phyloP scores from a whole-genome alignment of 2,888 invertebrate species.

The Diadegma fenestrale region DNA sequence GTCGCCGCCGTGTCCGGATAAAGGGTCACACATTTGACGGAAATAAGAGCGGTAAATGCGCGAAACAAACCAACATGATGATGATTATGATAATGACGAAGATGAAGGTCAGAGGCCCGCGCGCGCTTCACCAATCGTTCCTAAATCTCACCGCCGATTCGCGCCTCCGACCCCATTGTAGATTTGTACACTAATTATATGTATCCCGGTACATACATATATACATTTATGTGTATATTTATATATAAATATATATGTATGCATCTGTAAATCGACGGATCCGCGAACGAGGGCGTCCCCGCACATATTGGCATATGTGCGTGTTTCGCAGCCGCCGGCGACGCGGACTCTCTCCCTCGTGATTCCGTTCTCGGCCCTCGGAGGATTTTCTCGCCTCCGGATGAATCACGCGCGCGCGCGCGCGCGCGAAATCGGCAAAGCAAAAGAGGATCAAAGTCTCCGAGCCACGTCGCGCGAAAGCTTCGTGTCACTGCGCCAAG shows the following conservation, averaged over 20 bases:
- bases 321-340: background rate
- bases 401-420: no score
- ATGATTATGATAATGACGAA: background rate
- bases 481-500: slow-evolving; percentile 60
- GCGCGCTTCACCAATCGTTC: slow-evolving; percentile 55
- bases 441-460: slow-evolving; percentile 45
- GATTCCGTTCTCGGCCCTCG: slow-evolving; percentile 37
- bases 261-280: background rate
- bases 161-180: slow-evolving; percentile 56
- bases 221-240: slow-evolving; percentile 14
- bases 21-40: background rate
- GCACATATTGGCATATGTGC: background rate
- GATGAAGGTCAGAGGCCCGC: slow-evolving; percentile 20
- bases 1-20: no score
- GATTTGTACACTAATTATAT: slow-evolving; percentile 70
- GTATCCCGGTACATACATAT: slow-evolving; percentile 48
- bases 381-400: no score
- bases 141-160: slow-evolving; percentile 63
- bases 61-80: background rate
- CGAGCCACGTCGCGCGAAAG: slow-evolving; percentile 59
- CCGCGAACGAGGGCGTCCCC: background rate
- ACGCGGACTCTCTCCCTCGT: slow-evolving; percentile 13
- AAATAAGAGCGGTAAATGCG: background rate
- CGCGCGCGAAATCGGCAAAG: slow-evolving; percentile 1
- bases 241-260: slow-evolving; percentile 17